Base-by-base conservation (phyloP, 2,797 vertebrate species). In the Acrossocheilus wenchowensis region DNA sequence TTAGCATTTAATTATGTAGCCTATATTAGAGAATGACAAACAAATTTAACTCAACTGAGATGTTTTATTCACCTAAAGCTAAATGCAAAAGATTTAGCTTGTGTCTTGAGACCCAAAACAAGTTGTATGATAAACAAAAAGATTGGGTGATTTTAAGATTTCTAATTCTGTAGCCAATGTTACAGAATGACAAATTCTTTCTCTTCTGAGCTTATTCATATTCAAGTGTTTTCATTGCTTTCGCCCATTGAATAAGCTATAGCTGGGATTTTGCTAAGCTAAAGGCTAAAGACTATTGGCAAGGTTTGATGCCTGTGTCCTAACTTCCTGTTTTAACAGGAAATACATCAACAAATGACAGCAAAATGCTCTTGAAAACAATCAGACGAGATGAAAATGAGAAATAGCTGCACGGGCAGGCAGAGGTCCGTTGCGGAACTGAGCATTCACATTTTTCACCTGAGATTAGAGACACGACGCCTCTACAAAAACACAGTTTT, bases 381-480 rank as follows among this genome's bases (percentile, higher is more conserved):
- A 26, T 78, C 66, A 80, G 75, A 77, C 66, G 30, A 62, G 50
- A 77, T 82, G 72, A 81, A 81, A 68, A 77, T 19, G n/a, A 74
- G 75, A 43, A 78, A 77, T 34, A 71, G 68, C 85, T 10, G 78
- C n/a, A 68, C 19, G 57, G 45, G 83, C 83, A 84, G 75, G 48
- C 82, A 86, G 72, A 26, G 17, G 54, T 64, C 80, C 48, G 50
- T 36, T 39, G 71, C 3, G 64, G 21, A 30, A 50, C 86, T 77
- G 69, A 82, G 73, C 85, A 71, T 84, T 84, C 26, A 15, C 41
- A n/a, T 72, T 78, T 88, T 88, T 87, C 86, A 91, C 90, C 90
- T 91, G 90, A 91, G 90, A 87, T 83, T 86, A 87, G 84, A 91
- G 73, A 62, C 82, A 30, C 69, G 15, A 34, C 48, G 43, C 73